These are phyloP conservation scores for Archips xylosteana DNA, from an alignment of 2,888 invertebrate genomes.

Conservation along the genomic window DNA sequence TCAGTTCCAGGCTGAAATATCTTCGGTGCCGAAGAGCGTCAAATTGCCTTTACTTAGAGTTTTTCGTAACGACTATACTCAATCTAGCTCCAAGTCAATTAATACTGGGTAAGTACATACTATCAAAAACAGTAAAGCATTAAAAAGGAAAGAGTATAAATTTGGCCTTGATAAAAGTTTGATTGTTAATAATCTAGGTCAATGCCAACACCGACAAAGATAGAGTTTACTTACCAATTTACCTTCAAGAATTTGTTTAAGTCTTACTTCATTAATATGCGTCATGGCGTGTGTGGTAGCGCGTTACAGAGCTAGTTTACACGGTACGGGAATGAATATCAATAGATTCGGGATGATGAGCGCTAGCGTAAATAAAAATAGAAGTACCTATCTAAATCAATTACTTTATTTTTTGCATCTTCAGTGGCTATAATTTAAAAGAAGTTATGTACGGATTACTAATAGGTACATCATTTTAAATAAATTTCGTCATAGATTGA, in stretches of 20 bases:
- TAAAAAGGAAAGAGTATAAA: slow-evolving; percentile 5
- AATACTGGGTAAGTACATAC: background rate
- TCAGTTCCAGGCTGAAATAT: background rate
- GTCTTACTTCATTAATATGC: slow-evolving; percentile 30
- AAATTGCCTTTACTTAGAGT: background rate
- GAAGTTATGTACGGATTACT: too few species aligned
- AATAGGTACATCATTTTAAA: too few species aligned
- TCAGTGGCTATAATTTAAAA: too few species aligned
- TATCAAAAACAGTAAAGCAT: background rate
- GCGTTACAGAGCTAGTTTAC: background rate
- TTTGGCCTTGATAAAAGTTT: slow-evolving; percentile 4
- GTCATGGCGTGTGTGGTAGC: slow-evolving; percentile 13
- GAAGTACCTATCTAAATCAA: too few species aligned
- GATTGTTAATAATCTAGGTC: slow-evolving; percentile 16
- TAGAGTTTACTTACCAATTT: slow-evolving; percentile 12
- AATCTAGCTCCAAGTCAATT: slow-evolving; percentile 5
- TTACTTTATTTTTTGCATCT: too few species aligned
- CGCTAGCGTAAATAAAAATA: too few species aligned
- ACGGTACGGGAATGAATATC: slow-evolving; percentile 23
- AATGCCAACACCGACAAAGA: slow-evolving; percentile 11
- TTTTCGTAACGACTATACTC: slow-evolving; percentile 1
- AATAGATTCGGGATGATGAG: slow-evolving; percentile 1
- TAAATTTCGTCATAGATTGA: too few species aligned
- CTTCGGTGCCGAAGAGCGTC: slow-evolving; percentile 1
- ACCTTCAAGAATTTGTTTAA: slow-evolving; percentile 23